phyloP scores from a whole-genome alignment of 2,797 vertebrate species.

The Rhabdophis nuchalis region DNA sequence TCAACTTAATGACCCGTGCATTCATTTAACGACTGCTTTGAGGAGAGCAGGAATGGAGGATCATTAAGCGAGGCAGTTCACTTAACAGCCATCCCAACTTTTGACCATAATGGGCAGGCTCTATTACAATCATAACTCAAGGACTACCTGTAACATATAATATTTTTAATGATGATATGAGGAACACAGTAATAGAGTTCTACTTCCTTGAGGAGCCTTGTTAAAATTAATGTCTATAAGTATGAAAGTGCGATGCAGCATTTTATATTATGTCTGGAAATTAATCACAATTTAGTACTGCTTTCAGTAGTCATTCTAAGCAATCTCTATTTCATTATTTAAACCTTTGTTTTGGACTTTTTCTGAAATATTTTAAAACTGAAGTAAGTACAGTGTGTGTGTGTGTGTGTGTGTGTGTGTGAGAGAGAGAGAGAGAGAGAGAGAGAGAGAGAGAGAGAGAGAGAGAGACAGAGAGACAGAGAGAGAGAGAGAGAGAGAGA shows the following conservation, averaged over 20 bases:
- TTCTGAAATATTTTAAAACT: not conserved
- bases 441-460: too few species aligned
- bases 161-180: not conserved
- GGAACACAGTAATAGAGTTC: not conserved
- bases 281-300: not conserved
- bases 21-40: not conserved
- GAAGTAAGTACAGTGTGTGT: not conserved
- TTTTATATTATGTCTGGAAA: not conserved
- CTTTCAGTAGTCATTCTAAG: not conserved
- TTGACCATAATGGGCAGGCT: not conserved
- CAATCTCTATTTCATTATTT: not conserved
- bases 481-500: too few species aligned
- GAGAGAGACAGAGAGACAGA: too few species aligned
- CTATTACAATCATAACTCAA: not conserved
- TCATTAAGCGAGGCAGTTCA: not conserved
- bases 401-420: not conserved
- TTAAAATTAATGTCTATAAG: not conserved
- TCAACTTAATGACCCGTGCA: not conserved
- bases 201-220: not conserved
- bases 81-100: not conserved
- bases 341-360: not conserved
- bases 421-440: too few species aligned
- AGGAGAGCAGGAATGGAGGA: not conserved
- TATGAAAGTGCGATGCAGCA: not conserved
- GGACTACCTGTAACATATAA: not conserved